phyloP scores from a whole-genome alignment of 2,888 invertebrate genomes.

The Drosophila fungiperda region DNA sequence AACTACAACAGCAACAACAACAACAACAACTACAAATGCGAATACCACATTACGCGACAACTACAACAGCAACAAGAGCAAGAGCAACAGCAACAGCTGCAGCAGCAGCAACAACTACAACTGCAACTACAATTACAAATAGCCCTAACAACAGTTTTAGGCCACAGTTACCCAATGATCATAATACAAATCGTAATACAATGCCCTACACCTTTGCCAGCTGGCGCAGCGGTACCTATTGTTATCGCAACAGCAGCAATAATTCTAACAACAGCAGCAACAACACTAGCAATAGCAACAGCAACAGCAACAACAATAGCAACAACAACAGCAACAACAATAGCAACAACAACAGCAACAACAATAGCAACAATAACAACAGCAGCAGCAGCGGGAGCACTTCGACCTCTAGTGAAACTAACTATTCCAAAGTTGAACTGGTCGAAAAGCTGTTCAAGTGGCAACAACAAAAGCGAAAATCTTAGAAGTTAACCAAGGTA shows the following conservation, averaged over 20 bases:
- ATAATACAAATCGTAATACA: constrained; percentile 49
- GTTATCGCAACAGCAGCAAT: constrained; percentile 60
- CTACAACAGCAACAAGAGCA: constrained; percentile 36
- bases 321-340: constrained; percentile 27
- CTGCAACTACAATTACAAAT: constrained; percentile 49
- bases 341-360: constrained; percentile 28
- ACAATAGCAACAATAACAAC: constrained; percentile 25
- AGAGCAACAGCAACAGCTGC: constrained; percentile 44
- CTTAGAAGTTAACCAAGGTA: constrained; percentile 59
- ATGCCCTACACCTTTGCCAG: constrained; percentile 72
- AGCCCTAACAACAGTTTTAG: constrained; percentile 51
- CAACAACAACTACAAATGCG: constrained; percentile 31
- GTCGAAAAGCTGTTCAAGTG: constrained; percentile 71
- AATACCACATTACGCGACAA: constrained; percentile 22
- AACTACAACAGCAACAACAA: constrained; percentile 27
- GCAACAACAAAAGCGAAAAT: constrained; percentile 75
- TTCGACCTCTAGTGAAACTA: constrained; percentile 41
- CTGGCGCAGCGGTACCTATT: constrained; percentile 72
- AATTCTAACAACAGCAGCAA: constrained; percentile 38
- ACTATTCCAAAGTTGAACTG: constrained; percentile 72
- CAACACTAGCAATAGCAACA: constrained; percentile 25
- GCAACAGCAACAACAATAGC: constrained; percentile 23
- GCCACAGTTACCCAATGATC: constrained; percentile 60
- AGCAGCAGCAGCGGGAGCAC: constrained; percentile 29
- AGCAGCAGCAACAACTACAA: constrained; percentile 34